phyloP scores from a whole-genome alignment of 1,140 invertebrate species.

The Anagrus nilaparvatae region DNA sequence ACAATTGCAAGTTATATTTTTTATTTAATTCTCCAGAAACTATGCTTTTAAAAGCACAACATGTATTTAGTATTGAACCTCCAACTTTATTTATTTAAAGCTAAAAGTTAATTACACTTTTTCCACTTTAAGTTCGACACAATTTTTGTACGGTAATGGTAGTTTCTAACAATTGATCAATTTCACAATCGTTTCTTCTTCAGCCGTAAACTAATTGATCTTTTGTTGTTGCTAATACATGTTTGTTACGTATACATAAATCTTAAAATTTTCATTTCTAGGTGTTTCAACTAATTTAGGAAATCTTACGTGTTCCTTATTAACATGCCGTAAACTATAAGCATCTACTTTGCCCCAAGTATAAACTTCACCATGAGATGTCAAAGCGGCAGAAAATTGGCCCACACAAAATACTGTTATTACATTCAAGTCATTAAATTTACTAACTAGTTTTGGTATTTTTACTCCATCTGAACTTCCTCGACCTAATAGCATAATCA shows the following conservation, averaged over 20 bases:
- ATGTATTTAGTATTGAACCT: no score
- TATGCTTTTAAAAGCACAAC: no score
- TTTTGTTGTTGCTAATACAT: slow-evolving; percentile 70
- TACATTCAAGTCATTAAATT: slow-evolving; percentile 54
- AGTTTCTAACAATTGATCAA: slow-evolving; percentile 42
- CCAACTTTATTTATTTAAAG: no score
- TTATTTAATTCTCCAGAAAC: no score
- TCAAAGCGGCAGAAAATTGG: slow-evolving; percentile 70
- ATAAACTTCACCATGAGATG: slow-evolving; percentile 61
- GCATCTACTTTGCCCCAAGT: slow-evolving; percentile 82
- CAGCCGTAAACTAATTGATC: slow-evolving; percentile 74
- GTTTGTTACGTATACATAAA: slow-evolving; percentile 57
- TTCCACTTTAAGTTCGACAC: slow-evolving; percentile 48
- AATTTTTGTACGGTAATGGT: slow-evolving; percentile 46
- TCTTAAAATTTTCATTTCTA: slow-evolving; percentile 55
- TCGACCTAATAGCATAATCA: slow-evolving; percentile 63
- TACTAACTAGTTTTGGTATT: slow-evolving; percentile 59
- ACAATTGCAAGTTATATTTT: no score
- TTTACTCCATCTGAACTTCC: slow-evolving; percentile 62
- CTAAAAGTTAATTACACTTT: slow-evolving; percentile 53
- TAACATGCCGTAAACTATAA: slow-evolving; percentile 68
- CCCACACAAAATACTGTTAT: slow-evolving; percentile 71
- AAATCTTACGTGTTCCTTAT: slow-evolving; percentile 64
- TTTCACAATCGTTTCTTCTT: slow-evolving; percentile 65
- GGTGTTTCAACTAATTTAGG: slow-evolving; percentile 69